Evolutionary conservation across 2,888 invertebrate species (phyloP), one percentile per base, ranked within the genome.

Genomic region (Aspidiotus destructor): DNA sequence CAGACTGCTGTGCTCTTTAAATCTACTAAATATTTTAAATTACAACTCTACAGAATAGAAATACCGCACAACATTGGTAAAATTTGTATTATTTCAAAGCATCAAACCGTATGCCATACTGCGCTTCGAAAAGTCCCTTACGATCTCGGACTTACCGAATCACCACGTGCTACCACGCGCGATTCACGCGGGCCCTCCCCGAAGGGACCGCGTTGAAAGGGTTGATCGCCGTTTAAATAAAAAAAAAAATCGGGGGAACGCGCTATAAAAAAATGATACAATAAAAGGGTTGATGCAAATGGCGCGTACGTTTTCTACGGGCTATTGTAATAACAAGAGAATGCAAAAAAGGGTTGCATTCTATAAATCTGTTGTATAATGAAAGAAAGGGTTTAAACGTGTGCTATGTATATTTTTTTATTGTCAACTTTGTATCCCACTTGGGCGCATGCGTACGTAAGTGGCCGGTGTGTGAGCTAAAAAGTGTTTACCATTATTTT

Each of bases 381-480:
- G 28, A 28, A 28, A 28, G 44, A 65, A 65, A 65, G 65, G 65
- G 65, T 65, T 65, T 58, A 65, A 65, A 65, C 40, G 55, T 48
- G 55, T 58, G 48, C 44, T 40, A 41, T 64, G 44, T n/a, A 42
- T 61, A 41, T 64, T 63, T 63, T 63, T 41, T 60, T 17, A 3
- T 17, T 58, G 13, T 28, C 40, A 13, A 48, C n/a, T 48, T 57
- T 57, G 15, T 10, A 53, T 8, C 48, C 15, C 53, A 62, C 62
- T 57, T 58, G 42, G 48, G 65, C 65, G 65, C 65, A 65, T 65
- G 65, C 65, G 65, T 65, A 65, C 48, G 42, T 48, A 48, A n/a
- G 48, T 48, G 48, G 11, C 48, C 48, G 48, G 48, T 48, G 48
- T 48, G n/a, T 13, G 48, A 11, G 10, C 10, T 13, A 48, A 48